Percentiles rank a stretch among this genome's conserved stretches.
Conservation (phyloP, 2,797 vertebrate species). For the Ateles fusciceps region DNA sequence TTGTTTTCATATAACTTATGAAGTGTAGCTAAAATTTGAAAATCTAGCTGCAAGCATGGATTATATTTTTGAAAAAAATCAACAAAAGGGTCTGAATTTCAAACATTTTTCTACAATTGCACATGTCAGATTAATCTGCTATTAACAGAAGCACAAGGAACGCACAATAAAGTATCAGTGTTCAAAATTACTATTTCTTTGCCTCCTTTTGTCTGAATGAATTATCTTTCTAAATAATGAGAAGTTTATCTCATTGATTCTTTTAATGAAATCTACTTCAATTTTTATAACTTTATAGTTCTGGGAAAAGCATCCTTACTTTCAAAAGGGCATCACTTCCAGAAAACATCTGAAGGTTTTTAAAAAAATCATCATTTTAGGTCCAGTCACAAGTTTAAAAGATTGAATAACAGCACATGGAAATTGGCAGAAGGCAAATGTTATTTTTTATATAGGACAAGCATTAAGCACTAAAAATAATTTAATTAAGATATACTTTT, state of each 20-base stretch:
- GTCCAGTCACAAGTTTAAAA: not conserved
- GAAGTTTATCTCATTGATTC: not conserved
- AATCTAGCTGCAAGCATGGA: not conserved
- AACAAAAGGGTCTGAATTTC: not conserved
- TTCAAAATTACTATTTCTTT: not conserved
- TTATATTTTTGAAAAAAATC: not conserved
- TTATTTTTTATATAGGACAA: not conserved
- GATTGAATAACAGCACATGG: not conserved
- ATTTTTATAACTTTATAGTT: not conserved
- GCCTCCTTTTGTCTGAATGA: not conserved
- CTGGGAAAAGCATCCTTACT: not conserved
- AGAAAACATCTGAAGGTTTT: not conserved
- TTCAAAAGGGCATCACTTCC: not conserved
- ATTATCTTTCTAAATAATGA: not conserved
- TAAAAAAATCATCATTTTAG: not conserved
- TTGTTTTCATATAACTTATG: not conserved
- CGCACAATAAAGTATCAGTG: not conserved
- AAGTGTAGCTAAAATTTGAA: not conserved
- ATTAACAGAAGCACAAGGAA: not conserved
- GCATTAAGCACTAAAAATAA: not conserved
- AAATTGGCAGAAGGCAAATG: not conserved
- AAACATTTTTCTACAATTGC: not conserved
- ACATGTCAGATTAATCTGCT: not conserved
- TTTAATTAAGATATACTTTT: not conserved
- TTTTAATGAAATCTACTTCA: not conserved